These are phyloP conservation scores for Hydrotaea diabolus DNA, from an alignment of 2,888 invertebrate species.

Conservation along the genomic window DNA sequence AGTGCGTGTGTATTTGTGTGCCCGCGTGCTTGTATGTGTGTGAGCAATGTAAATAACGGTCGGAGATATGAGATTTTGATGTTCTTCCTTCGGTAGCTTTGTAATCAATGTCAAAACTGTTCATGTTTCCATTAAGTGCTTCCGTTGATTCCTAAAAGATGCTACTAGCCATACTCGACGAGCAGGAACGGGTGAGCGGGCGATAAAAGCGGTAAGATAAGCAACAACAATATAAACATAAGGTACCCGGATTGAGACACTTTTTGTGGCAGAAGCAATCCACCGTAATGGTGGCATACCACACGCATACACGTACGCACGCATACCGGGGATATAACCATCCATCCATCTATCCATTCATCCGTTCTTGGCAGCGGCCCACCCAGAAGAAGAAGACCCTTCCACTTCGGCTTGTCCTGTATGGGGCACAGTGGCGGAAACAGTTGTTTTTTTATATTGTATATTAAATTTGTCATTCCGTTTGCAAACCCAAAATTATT, in stretches of 20 bases:
- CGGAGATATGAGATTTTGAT: conserved; percentile 39
- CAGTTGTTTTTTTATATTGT: background rate
- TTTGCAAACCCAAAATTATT: no score
- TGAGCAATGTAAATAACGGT: conserved; percentile 60
- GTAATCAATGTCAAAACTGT: conserved; percentile 68
- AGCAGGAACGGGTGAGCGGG: conserved; percentile 41
- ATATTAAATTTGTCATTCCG: no score
- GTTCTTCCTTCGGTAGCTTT: conserved; percentile 44
- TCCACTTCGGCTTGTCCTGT: conserved; percentile 35
- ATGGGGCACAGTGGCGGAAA: conserved; percentile 33
- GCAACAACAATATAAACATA: conserved; percentile 56
- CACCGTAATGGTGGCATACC: conserved; percentile 55
- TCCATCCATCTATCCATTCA: conserved; percentile 6
- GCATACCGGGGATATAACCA: conserved; percentile 6
- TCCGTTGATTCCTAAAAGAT: conserved; percentile 51
- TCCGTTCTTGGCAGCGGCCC: background rate
- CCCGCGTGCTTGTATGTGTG: conserved; percentile 57
- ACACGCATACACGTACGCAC: conserved; percentile 31
- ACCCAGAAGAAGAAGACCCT: conserved; percentile 41
- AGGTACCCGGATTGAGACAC: conserved; percentile 59
- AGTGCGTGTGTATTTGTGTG: conserved; percentile 20
- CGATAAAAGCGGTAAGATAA: conserved; percentile 62
- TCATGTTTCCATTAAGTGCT: conserved; percentile 68
- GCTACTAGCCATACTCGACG: conserved; percentile 17
- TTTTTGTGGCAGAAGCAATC: conserved; percentile 44